A percentile compares a stretch with the other conserved stretches of the same genome.
phyloP scores from a whole-genome alignment of 2,888 invertebrate genomes.

The Helleia helle region DNA sequence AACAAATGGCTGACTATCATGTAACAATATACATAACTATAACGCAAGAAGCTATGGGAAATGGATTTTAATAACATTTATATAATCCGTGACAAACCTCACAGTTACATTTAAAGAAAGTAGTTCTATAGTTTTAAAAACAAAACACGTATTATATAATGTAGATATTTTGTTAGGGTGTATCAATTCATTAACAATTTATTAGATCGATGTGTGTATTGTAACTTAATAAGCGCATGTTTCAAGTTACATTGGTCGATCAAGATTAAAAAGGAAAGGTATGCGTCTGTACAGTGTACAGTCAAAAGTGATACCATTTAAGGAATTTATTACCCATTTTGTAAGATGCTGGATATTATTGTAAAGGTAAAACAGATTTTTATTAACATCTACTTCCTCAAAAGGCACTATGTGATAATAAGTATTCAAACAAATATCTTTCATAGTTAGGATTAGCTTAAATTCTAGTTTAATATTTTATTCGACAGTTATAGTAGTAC shows the following conservation, averaged over 20 bases:
- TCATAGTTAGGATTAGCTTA: no score
- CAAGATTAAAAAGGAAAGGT: conserved; percentile 5
- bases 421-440: no score
- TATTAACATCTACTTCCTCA: no score
- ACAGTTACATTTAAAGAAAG: not conserved
- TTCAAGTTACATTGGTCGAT: not conserved
- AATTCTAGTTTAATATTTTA: no score
- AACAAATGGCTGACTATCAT: no score
- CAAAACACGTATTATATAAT: not conserved
- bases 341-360: not conserved
- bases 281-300: not conserved
- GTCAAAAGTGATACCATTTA: not conserved
- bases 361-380: no score
- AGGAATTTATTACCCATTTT: not conserved
- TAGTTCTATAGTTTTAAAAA: not conserved
- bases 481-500: no score
- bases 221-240: not conserved
- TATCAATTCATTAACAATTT: not conserved
- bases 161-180: not conserved
- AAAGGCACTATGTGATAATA: no score
- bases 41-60: not conserved
- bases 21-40: not conserved
- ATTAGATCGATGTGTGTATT: not conserved
- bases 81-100: not conserved
- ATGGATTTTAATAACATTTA: not conserved